phyloP scores from a whole-genome alignment of 2,888 invertebrate species.

The Andricus quercusramuli region DNA sequence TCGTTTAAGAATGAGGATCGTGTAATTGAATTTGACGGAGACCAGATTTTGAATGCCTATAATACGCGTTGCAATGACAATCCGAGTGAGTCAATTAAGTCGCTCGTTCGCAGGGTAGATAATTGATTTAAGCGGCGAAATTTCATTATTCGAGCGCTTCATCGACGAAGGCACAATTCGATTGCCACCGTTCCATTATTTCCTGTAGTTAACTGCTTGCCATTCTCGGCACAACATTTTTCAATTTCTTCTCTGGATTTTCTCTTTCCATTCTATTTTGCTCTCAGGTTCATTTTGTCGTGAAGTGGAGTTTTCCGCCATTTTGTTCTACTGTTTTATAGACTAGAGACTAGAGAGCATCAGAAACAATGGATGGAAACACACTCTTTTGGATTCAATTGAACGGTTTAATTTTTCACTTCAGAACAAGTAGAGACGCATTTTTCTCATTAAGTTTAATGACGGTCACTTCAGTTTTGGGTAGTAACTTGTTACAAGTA shows the following conservation, averaged over 20 bases:
- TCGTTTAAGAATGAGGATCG: neutral
- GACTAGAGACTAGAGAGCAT: neutral
- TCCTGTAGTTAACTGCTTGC: conserved; percentile 61
- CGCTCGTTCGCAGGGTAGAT: conserved; percentile 57
- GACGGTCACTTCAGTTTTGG: too few species aligned
- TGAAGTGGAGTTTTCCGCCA: neutral
- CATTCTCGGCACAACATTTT: conserved; percentile 24
- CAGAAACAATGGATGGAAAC: neutral
- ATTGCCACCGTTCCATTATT: conserved; percentile 59
- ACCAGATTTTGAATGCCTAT: conserved; percentile 37
- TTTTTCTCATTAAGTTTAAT: neutral
- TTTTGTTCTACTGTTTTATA: neutral
- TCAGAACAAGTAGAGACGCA: neutral
- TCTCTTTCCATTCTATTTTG: neutral
- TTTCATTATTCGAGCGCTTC: conserved; percentile 54
- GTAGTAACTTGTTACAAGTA: too few species aligned
- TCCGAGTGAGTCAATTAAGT: conserved; percentile 39
- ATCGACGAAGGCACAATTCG: conserved; percentile 50
- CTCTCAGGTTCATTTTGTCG: conserved; percentile 15
- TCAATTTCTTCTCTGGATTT: neutral
- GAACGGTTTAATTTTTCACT: neutral
- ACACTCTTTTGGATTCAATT: neutral
- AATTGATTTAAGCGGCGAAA: conserved; percentile 60
- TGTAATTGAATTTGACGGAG: neutral
- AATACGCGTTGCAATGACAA: conserved; percentile 18